These are phyloP conservation scores for Grammomys surdaster DNA, from an alignment of 2,113 vertebrate species.

Conservation along the genomic window DNA sequence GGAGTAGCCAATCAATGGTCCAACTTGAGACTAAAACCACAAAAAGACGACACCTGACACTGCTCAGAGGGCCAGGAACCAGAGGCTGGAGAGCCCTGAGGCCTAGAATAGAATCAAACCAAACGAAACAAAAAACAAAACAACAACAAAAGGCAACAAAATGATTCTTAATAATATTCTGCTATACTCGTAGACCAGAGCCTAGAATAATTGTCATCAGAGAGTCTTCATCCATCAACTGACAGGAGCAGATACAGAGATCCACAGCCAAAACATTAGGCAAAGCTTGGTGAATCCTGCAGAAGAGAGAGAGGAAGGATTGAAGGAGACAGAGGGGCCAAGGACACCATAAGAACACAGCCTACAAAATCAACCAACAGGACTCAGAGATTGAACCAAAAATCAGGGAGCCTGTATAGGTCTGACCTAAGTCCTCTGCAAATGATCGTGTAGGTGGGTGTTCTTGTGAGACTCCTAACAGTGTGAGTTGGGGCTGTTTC, in stretches of 20 bases:
- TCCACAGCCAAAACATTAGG: background rate
- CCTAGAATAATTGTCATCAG: background rate
- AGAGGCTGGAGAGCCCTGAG: background rate
- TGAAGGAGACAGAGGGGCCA: background rate
- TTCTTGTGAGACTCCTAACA: no score
- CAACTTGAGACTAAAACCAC: background rate
- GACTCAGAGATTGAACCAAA: background rate
- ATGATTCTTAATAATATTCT: background rate
- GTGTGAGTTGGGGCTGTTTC: no score
- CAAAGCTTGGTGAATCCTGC: background rate
- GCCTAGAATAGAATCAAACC: background rate
- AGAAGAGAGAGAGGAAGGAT: background rate
- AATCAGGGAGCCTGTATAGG: background rate
- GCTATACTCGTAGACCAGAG: background rate
- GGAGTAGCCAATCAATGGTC: background rate
- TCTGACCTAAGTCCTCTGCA: background rate
- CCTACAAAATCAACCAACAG: background rate
- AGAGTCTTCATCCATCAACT: no score
- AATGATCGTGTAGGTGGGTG: no score
- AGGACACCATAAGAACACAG: background rate
- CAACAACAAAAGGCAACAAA: background rate
- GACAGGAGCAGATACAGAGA: background rate
- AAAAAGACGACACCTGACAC: background rate
- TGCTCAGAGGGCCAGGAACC: no score
- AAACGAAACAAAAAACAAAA: background rate